Evolutionary conservation across 2,113 vertebrate species (phyloP).

Genomic region (Hydrochoerus hydrochaeris): DNA sequence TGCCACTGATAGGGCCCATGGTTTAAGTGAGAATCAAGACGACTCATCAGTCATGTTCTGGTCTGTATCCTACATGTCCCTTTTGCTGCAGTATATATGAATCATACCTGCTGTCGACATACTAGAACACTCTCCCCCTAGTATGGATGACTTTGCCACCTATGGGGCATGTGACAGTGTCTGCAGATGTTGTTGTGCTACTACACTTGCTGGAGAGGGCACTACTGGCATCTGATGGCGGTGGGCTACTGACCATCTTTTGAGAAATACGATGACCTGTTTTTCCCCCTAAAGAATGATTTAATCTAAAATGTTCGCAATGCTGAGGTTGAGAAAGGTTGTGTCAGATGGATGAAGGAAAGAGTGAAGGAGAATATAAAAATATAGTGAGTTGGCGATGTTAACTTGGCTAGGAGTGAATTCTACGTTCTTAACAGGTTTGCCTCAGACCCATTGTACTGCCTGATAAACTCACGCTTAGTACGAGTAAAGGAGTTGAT

Average conservation of each 20-base stretch:
- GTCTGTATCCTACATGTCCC: background rate
- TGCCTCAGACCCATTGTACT: background rate
- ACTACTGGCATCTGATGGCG: background rate
- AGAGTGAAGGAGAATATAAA: background rate
- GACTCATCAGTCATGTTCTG: background rate
- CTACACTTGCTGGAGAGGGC: background rate
- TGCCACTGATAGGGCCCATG: background rate
- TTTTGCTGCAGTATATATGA: background rate
- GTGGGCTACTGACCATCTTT: background rate
- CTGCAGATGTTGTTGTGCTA: background rate
- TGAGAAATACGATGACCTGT: accelerated
- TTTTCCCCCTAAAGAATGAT: background rate
- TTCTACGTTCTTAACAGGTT: background rate
- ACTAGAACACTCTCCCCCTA: background rate
- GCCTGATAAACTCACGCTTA: background rate
- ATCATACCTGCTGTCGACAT: background rate
- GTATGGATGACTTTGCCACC: background rate
- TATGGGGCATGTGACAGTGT: background rate
- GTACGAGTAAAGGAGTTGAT: background rate
- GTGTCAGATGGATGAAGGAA: background rate
- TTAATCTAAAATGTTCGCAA: background rate
- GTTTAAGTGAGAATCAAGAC: background rate
- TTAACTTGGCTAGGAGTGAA: background rate
- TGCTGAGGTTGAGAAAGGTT: background rate
- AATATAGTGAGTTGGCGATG: background rate